phyloP scores from a whole-genome alignment of 2,113 vertebrate species.

The Morone saxatilis region DNA sequence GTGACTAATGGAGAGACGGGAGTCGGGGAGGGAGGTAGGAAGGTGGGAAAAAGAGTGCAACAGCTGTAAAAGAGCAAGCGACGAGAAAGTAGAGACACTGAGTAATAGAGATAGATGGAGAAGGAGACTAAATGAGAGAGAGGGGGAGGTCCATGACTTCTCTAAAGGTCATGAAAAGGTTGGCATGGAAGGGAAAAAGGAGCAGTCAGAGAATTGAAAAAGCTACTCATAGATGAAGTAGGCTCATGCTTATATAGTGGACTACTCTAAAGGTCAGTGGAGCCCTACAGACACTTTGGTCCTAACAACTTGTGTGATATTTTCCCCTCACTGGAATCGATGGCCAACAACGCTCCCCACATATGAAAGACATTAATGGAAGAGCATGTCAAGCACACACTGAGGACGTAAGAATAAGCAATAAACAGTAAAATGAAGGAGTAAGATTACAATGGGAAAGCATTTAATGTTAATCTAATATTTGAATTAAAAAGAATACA shows the following conservation, averaged over 20 bases:
- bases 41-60: not conserved
- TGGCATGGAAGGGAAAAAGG: slow-evolving; percentile 39
- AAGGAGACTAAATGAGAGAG: slow-evolving; percentile 35
- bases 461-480: not conserved
- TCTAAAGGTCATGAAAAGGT: slow-evolving; percentile 65
- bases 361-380: not conserved
- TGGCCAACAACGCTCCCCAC: not conserved
- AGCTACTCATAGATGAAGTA: slow-evolving; percentile 40
- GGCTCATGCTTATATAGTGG: slow-evolving; percentile 14
- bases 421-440: not conserved
- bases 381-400: not conserved
- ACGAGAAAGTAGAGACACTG: slow-evolving; percentile 29
- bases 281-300: slow-evolving; percentile 16
- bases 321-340: not conserved
- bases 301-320: not conserved
- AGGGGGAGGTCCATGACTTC: slow-evolving; percentile 38
- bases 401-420: not conserved
- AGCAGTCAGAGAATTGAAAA: slow-evolving; percentile 45
- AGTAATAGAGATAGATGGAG: slow-evolving; percentile 54
- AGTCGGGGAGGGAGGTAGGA: not conserved
- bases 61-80: slow-evolving; percentile 24
- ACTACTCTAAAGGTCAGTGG: slow-evolving; percentile 39
- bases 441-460: not conserved
- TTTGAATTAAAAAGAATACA: not conserved
- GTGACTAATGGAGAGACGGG: slow-evolving; percentile 36